Base-by-base conservation (phyloP, 2,797 vertebrate species). In the Nasua narica region DNA sequence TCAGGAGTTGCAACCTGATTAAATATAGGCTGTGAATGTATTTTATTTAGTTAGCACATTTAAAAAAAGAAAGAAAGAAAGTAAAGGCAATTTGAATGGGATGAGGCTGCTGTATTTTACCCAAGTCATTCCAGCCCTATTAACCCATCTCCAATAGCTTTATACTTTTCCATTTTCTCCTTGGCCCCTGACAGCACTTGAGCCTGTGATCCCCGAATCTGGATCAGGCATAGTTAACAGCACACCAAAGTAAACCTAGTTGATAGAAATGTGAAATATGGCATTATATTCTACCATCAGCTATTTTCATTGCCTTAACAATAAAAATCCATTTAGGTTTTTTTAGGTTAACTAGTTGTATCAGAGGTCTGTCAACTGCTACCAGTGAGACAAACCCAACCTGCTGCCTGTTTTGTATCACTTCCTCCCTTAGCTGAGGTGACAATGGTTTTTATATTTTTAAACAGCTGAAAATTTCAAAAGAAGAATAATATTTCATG, bases 401-500 rank as follows among this genome's bases (percentile, higher is more conserved):
- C 40, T 12, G 16, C 52, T 52, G 58, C 54, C 27, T 72, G 50
- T 92, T 94, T 94, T 91, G 50, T 78, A 83, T 81, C 50, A 12
- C 11, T 27, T 27, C 27, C n/a, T 88, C 76, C 25, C 19, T 35
- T 35, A 21, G 32, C 4, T 67, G 27, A 93, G 46, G 50, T 90
- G 32, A 92, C 52, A 94, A 88, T 85, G 25, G 7, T 81, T 94
- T 94, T 91, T 62, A 32, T 62, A 76, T 40, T 83, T 95, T 35
- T 76, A 94, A 92, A 81, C 29, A 46, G 52, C 5, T 74, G 32
- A 90, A 87, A 90, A 90, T 83, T 32, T 84, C 52, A 87, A 96
- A 81, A 78, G 25, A 96, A 67, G 25, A 96, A 67, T 90, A 87
- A 60, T 92, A 90, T 82, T 85, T 50, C 5, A 1, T 93, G 43